Evolutionary conservation across 2,888 invertebrate genomes (phyloP), one percentile per base, ranked within the genome.

Genomic region (Neria commutata): DNA sequence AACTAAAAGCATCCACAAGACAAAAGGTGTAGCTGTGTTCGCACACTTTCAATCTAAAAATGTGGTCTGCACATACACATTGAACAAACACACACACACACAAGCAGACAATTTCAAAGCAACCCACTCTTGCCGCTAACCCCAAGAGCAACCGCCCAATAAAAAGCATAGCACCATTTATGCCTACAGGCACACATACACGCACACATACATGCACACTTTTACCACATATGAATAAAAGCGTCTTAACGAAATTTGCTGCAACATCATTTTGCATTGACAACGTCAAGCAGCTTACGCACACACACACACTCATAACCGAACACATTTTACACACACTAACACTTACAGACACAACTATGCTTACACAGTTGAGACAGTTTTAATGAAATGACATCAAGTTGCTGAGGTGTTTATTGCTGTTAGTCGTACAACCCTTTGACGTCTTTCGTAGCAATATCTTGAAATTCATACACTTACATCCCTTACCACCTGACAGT

Each of bases 351-450:
- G 14, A 49, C 49, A 26, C 19, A 45, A 19, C 5, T 21, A 45
- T 17, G 11, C 16, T 34, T 16, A 40, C 5, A 14, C 40, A 48
- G 10, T 59, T 60, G 64, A 62, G 70, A 69, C 70, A 74, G 70
- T 74, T 75, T 74, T 75, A 77, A 74, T 77, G 74, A 75, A 77
- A 76, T 75, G 76, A 74, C 74, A 74, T 75, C 73, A 70, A 75
- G 69, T 76, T 73, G 74, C n/a, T n/a, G 67, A 76, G 75, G 74
- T 74, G 73, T 76, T 76, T 74, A 76, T 76, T 73, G 71, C 75
- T 56, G 66, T 69, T 67, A n/a, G 72, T n/a, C 37, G n/a, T 6
- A 8, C 37, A 45, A 51, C 25, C 51, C 56, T 56, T 56, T 51
- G 52, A 53, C 52, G 46, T 51, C 51, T 53, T 54, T 67, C 64